Evolutionary conservation across 2,797 vertebrate genomes (phyloP).

Genomic region (Mycteria americana): DNA sequence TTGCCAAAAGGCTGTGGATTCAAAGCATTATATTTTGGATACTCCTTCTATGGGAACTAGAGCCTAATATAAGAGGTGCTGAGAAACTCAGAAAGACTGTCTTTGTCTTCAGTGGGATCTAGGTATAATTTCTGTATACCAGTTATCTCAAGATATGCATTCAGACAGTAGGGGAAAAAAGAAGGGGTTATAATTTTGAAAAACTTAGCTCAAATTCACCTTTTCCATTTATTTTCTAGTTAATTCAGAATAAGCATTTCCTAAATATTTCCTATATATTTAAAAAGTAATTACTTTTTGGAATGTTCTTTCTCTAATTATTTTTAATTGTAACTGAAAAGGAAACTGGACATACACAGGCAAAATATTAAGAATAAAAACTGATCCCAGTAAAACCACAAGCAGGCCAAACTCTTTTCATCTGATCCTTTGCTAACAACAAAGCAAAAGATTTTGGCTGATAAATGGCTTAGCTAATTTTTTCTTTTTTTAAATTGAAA

Average conservation of each 20-base stretch:
- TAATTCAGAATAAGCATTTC: background rate
- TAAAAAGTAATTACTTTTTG: background rate
- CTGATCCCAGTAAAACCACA: background rate
- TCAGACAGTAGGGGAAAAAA: background rate
- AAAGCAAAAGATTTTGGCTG: background rate
- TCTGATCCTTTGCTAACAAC: background rate
- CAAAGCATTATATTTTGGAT: background rate
- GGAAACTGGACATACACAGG: background rate
- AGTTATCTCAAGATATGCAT: background rate
- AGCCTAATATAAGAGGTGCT: background rate
- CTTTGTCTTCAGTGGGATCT: background rate
- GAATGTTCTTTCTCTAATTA: background rate
- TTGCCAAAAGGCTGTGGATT: background rate
- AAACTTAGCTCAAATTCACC: background rate
- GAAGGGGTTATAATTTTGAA: background rate
- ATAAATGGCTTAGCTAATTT: background rate
- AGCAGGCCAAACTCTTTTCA: background rate
- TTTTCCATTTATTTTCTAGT: background rate
- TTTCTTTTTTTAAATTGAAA: background rate
- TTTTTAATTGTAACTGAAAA: background rate
- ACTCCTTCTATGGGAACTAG: background rate
- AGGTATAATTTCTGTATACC: background rate
- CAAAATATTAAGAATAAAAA: background rate
- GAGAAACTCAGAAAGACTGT: background rate
- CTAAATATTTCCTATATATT: background rate